A percentile compares a stretch with the other conserved stretches of the same genome.
Conservation (phyloP, 2,797 vertebrate species). For the Propithecus deckenii region DNA sequence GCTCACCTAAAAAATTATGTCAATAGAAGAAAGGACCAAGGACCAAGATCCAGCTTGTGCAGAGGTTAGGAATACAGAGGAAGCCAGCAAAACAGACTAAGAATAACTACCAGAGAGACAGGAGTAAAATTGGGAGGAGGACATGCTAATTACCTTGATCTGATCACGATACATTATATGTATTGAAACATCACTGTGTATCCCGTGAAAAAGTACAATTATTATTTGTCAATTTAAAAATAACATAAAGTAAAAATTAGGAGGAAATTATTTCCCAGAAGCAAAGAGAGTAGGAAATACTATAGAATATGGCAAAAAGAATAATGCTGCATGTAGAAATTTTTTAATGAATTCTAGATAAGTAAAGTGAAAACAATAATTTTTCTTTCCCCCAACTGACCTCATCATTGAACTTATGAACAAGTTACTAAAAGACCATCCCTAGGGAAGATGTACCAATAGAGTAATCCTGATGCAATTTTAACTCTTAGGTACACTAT, state of each 20-base stretch:
- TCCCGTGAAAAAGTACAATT: neutral
- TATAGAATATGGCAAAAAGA: neutral
- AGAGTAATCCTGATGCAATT: slow-evolving; percentile 47
- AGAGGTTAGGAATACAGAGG: neutral
- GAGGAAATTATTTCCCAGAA: neutral
- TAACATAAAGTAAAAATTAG: neutral
- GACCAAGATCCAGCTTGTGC: neutral
- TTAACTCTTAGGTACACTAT: neutral
- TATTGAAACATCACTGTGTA: neutral
- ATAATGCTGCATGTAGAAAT: neutral
- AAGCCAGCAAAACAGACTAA: neutral
- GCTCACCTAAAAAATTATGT: neutral
- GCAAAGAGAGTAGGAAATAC: neutral
- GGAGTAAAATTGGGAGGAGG: neutral
- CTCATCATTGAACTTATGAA: slow-evolving; percentile 12
- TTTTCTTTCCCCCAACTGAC: slow-evolving; percentile 11
- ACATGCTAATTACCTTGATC: neutral
- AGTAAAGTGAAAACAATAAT: neutral
- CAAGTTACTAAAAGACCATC: slow-evolving; percentile 18
- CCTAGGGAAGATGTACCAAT: neutral
- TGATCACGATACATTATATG: neutral
- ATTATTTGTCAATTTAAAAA: neutral
- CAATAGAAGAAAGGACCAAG: neutral
- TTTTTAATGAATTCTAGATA: neutral
- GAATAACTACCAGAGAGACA: neutral